These are phyloP conservation scores for Cotesia typhae DNA, from an alignment of 1,140 invertebrate species.

Conservation along the genomic window DNA sequence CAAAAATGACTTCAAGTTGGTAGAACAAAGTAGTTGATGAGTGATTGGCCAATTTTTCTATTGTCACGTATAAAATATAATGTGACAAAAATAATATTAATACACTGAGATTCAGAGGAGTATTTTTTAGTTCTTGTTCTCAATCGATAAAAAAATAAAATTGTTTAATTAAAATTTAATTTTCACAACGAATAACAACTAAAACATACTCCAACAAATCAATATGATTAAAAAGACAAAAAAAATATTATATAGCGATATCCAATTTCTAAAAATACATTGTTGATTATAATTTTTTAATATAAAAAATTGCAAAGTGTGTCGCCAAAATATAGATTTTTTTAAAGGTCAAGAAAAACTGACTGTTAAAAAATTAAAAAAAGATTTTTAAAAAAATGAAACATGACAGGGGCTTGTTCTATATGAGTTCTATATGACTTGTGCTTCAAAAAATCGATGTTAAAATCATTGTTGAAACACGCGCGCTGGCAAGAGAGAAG, in stretches of 20 bases:
- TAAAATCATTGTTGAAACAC: constrained; percentile 29
- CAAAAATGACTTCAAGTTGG: background rate
- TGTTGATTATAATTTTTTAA: no score
- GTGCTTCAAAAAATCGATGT: constrained; percentile 27
- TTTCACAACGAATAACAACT: no score
- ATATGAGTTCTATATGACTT: constrained; percentile 17
- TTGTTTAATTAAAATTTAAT: background rate
- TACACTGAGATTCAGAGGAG: background rate
- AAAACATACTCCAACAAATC: no score
- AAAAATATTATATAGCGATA: background rate
- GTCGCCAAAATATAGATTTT: no score
- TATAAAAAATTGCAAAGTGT: no score
- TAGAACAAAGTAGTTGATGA: background rate
- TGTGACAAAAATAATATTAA: background rate
- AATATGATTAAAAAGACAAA: background rate
- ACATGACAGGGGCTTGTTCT: constrained; percentile 6
- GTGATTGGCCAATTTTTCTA: constrained; percentile 28
- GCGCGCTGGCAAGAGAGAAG: constrained; percentile 17
- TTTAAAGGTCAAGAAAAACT: background rate
- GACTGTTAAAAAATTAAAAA: background rate
- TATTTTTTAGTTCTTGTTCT: background rate
- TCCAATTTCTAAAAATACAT: no score
- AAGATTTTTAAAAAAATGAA: background rate
- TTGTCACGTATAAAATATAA: constrained; percentile 14
- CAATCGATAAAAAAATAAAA: background rate